Evolutionary conservation across 2,113 vertebrate species (phyloP).

Genomic region (Sula dactylatra): DNA sequence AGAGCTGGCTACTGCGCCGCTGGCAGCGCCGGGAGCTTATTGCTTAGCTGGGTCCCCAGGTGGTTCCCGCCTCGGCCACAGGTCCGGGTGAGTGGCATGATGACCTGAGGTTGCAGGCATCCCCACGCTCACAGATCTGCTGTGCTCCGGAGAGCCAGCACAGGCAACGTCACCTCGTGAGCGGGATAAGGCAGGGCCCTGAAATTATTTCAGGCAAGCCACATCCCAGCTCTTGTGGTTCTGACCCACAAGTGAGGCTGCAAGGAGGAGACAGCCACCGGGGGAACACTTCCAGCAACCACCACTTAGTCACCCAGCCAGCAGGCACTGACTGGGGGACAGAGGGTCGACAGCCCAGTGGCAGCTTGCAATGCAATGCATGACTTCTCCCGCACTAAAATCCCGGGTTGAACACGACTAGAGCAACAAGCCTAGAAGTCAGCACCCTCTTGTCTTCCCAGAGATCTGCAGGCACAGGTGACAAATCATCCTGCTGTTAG

Average conservation of each 20-base stretch:
- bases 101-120: neutral
- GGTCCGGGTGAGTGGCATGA: fast-evolving
- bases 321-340: neutral
- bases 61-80: fast-evolving
- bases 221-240: neutral
- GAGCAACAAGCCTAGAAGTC: neutral
- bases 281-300: neutral
- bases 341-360: neutral
- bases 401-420: neutral
- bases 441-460: neutral
- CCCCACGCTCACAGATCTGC: fast-evolving
- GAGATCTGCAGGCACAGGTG: neutral
- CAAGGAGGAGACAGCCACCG: neutral
- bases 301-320: neutral
- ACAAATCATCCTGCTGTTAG: neutral
- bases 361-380: fast-evolving
- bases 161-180: fast-evolving
- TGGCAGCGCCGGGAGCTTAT: neutral
- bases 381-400: neutral
- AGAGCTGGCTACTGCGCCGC: neutral
- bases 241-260: neutral
- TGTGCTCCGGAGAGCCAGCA: neutral
- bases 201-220: neutral
- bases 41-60: neutral
- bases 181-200: neutral